Evolutionary conservation across 2,113 vertebrate species (phyloP).

Genomic region (Balaenoptera acutorostrata): DNA sequence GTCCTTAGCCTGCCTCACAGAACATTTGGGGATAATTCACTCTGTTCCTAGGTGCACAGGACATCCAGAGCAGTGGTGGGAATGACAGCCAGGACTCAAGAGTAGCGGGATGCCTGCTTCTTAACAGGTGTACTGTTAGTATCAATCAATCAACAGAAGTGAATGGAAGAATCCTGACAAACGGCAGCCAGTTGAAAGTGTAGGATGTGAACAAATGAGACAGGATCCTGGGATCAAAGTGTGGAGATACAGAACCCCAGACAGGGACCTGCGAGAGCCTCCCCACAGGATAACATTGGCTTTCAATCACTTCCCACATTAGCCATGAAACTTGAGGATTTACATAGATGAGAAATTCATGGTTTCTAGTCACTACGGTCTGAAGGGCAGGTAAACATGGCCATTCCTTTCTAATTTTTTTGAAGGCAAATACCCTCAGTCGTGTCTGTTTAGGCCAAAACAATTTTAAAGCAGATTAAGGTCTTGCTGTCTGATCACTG

Average conservation of each 20-base stretch:
- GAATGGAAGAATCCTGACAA: background rate
- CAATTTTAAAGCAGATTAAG: background rate
- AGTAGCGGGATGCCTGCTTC: background rate
- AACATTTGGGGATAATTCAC: no score
- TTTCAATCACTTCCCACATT: background rate
- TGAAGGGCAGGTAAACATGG: background rate
- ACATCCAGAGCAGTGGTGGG: rapidly evolving
- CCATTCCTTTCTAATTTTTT: background rate
- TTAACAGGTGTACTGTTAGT: rapidly evolving
- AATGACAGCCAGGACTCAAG: background rate
- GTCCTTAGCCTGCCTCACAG: rapidly evolving
- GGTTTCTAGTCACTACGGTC: background rate
- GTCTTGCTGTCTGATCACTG: background rate
- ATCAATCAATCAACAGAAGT: background rate
- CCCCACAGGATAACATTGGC: rapidly evolving
- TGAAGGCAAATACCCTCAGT: background rate
- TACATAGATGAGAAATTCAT: background rate
- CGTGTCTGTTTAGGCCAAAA: background rate
- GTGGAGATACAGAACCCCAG: no score
- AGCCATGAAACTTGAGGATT: background rate
- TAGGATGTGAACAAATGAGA: background rate
- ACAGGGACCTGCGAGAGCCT: rapidly evolving
- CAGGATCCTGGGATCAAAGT: background rate
- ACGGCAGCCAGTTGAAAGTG: no score
- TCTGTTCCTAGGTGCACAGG: background rate